Base-by-base conservation (phyloP, 2,113 vertebrate genomes). In the Phasianus colchicus region DNA sequence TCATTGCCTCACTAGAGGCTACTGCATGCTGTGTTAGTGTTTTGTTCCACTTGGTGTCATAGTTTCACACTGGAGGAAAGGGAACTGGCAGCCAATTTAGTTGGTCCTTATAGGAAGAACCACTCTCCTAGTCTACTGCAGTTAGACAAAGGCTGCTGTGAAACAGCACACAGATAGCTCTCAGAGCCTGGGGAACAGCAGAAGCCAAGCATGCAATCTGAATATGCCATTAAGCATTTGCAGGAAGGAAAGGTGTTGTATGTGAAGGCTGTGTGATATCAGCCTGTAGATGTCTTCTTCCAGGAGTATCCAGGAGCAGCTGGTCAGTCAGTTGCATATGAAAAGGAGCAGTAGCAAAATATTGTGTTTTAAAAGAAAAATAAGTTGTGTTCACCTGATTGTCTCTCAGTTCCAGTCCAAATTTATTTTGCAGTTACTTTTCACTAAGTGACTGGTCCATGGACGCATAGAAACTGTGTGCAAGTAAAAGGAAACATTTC, bases 101-200 rank as follows among this genome's bases (percentile, higher is more conserved):
- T 75, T 87, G 57, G 32, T 74, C 6, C 12, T 29, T 84, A 38
- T 50, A 13, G 30, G 58, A 27, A 75, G 38, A 11, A 47, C 70
- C 58, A 12, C 78, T 85, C 52, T 91, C 65, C 48, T n/a, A 58
- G n/a, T 24, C 30, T 4, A 2, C 24, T 87, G 20, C 48, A 45
- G 25, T 29, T 3, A 2, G 36, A 19, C 4, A 9, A 66, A 20
- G 22, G 7, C 2, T 5, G 45, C 4, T 6, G 0, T 2, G 29
- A 61, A 66, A 34, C 22, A 63, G 36, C 20, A 10, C 5, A 1
- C 21, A 30, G 70, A 75, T 75, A 36, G 40, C 40, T 82, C 27
- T 21, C n/a, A 40, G 29, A 58, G 17, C 20, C 45, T 32, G 77
- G 27, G 40, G 13, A 13, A 5, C 11, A 16, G 30, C 36, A 65